A percentile compares a stretch with the other conserved stretches of the same genome.
Evolutionary conservation across 2,797 vertebrate genomes (phyloP).

Genomic region (Gymnoscopelus braueri): DNA sequence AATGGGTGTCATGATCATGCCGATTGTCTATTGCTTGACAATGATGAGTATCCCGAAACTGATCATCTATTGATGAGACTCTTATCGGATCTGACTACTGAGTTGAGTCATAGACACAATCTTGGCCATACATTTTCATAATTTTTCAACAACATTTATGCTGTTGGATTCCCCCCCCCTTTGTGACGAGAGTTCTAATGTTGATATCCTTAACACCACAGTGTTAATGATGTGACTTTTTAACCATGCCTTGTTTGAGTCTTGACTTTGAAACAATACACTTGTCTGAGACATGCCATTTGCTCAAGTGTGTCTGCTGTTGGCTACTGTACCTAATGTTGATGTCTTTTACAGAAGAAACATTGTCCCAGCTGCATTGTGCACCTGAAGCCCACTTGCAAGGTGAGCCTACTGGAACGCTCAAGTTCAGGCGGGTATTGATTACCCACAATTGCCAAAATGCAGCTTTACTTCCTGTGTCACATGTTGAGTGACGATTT

Average conservation of each 20-base stretch:
- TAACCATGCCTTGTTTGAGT: conserved; percentile 87
- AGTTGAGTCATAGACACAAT: conserved; percentile 60
- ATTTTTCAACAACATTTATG: too few species aligned
- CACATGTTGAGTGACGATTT: too few species aligned
- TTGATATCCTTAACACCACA: too few species aligned
- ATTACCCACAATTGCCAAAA: too few species aligned
- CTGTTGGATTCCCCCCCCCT: too few species aligned
- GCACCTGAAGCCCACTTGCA: conserved; percentile 93
- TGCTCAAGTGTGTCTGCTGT: fast-evolving
- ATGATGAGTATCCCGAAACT: conserved; percentile 83
- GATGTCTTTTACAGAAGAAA: conserved; percentile 84
- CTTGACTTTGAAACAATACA: conserved; percentile 56
- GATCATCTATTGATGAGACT: conserved; percentile 80
- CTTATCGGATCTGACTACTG: conserved; percentile 83
- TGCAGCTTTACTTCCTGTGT: too few species aligned
- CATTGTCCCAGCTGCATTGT: conserved; percentile 94
- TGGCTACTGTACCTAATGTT: conserved; percentile 42
- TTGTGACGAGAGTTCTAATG: conserved; percentile 61
- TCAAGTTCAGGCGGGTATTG: too few species aligned
- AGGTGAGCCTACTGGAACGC: too few species aligned
- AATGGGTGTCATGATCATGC: too few species aligned
- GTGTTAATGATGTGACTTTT: too few species aligned
- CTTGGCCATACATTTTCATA: neutral
- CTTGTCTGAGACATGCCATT: conserved; percentile 63
- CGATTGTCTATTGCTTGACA: conserved; percentile 53